Percentiles rank a stretch among this genome's conserved stretches.
These are phyloP conservation scores for Griposia aprilina DNA, from an alignment of 2,888 invertebrate species.

Conservation along the genomic window DNA sequence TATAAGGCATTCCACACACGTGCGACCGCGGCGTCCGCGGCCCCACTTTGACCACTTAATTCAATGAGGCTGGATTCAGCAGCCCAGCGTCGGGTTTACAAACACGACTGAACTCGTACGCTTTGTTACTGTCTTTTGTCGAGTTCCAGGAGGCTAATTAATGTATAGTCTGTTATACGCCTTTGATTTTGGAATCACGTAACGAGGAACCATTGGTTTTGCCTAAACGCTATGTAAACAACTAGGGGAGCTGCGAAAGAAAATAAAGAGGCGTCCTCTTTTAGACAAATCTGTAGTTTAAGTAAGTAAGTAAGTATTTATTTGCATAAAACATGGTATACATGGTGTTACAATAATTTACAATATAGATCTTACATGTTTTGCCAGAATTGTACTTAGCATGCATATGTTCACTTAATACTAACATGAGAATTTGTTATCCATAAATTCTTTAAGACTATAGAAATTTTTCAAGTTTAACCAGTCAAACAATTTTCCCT, in stretches of 20 bases:
- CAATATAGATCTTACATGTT: too few species aligned
- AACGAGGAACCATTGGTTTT: conserved; percentile 26
- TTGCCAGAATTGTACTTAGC: too few species aligned
- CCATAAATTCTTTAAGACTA: too few species aligned
- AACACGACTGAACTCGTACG: conserved; percentile 70
- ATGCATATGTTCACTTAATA: too few species aligned
- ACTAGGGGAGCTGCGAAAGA: neutral
- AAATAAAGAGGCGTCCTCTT: neutral
- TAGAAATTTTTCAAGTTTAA: too few species aligned
- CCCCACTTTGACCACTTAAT: conserved; percentile 81
- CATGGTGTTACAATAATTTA: too few species aligned
- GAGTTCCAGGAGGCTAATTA: conserved; percentile 60
- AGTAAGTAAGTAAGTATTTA: too few species aligned
- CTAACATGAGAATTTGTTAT: too few species aligned
- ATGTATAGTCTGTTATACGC: conserved; percentile 46
- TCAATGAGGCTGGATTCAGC: conserved; percentile 78
- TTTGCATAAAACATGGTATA: too few species aligned
- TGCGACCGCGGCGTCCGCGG: conserved; percentile 73
- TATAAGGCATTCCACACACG: conserved; percentile 78
- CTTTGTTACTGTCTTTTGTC: conserved; percentile 69
- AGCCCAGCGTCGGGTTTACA: conserved; percentile 73
- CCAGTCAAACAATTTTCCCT: too few species aligned
- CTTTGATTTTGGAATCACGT: conserved; percentile 39
- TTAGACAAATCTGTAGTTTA: neutral
- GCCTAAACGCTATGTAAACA: conserved; percentile 7